These are phyloP conservation scores for Lithobates pipiens DNA, from an alignment of 2,797 vertebrate species.

Conservation along the genomic window DNA sequence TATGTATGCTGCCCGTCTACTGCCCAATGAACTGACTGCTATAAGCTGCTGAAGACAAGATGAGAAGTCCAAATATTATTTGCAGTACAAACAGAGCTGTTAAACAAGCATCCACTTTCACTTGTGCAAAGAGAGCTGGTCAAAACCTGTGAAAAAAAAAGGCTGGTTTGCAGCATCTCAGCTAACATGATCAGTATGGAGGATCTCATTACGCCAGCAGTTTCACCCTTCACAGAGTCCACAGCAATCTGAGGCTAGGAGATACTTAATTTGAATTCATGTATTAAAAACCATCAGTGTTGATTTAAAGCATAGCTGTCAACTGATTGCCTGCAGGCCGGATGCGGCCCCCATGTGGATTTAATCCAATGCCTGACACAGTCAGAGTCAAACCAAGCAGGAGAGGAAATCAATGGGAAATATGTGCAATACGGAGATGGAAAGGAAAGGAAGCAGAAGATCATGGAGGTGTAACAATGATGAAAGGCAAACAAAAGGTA, in stretches of 20 bases:
- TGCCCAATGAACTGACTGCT: slow-evolving; percentile 20
- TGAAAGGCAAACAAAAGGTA: slow-evolving; percentile 2
- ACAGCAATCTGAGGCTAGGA: slow-evolving; percentile 16
- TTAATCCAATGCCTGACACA: slow-evolving; percentile 55
- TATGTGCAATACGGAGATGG: slow-evolving; percentile 40
- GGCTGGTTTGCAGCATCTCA: slow-evolving; percentile 1
- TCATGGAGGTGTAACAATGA: not conserved
- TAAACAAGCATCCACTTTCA: slow-evolving; percentile 27
- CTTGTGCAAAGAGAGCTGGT: slow-evolving; percentile 8
- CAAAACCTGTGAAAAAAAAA: slow-evolving; percentile 4
- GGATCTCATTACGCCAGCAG: not conserved
- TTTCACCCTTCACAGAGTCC: slow-evolving; percentile 19
- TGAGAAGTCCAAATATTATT: slow-evolving; percentile 45
- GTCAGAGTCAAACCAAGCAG: slow-evolving; percentile 54
- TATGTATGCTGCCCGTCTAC: slow-evolving; percentile 30
- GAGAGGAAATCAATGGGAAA: slow-evolving; percentile 60
- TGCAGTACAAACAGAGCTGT: slow-evolving; percentile 38
- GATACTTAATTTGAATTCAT: slow-evolving; percentile 52
- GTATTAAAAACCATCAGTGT: slow-evolving; percentile 57
- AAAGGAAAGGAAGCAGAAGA: slow-evolving; percentile 8
- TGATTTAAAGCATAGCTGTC: slow-evolving; percentile 59
- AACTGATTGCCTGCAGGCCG: slow-evolving; percentile 53
- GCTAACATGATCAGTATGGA: not conserved
- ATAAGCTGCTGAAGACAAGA: slow-evolving; percentile 25
- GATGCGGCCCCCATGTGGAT: slow-evolving; percentile 57